Percentiles rank a stretch among this genome's conserved stretches.
phyloP scores from a whole-genome alignment of 2,888 invertebrate genomes.

The Rotaria socialis region DNA sequence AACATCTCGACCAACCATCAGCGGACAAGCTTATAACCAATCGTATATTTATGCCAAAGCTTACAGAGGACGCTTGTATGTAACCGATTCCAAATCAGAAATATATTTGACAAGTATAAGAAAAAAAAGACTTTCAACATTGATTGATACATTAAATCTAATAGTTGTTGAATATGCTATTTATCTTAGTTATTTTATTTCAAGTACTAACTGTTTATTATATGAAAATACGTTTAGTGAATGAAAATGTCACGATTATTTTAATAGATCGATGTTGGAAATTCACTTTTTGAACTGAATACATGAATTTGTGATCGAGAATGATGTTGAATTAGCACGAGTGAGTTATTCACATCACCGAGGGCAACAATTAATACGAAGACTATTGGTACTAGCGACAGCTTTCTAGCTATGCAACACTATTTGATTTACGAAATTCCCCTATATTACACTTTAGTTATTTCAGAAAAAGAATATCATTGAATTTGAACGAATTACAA shows the following conservation, averaged over 20 bases:
- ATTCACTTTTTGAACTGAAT: not conserved
- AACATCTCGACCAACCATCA: not conserved
- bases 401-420: constrained; percentile 13
- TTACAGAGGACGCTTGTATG: not conserved
- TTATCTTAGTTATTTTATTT: not conserved
- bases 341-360: no score
- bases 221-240: not conserved
- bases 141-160: not conserved
- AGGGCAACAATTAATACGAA: not conserved
- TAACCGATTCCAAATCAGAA: not conserved
- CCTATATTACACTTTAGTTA: not conserved
- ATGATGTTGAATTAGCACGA: no score
- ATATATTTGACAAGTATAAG: not conserved
- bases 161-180: constrained; percentile 11
- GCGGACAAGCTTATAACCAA: not conserved
- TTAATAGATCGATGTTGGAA: not conserved
- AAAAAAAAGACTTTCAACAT: not conserved
- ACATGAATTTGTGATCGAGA: no score
- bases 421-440: not conserved
- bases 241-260: not conserved
- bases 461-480: no score
- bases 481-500: not conserved
- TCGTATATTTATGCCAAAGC: not conserved
- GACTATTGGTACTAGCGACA: not conserved
- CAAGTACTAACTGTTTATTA: not conserved